A percentile compares a stretch with the other conserved stretches of the same genome.
phyloP scores from a whole-genome alignment of 2,113 vertebrate genomes.

The Cygnus atratus region DNA sequence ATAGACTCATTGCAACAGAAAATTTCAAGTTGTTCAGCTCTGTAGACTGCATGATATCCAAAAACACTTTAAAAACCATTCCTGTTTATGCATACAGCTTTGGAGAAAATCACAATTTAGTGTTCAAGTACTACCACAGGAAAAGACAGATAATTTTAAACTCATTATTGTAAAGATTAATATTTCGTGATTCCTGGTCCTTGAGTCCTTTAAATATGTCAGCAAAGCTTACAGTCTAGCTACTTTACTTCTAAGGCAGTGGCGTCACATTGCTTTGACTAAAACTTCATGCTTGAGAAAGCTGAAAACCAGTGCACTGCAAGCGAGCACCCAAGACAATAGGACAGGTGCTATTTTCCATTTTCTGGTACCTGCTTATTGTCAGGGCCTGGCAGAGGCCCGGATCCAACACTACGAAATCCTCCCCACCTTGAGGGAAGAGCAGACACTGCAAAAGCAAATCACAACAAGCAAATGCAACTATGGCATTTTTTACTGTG shows the following conservation, averaged over 20 bases:
- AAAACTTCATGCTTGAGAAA: neutral
- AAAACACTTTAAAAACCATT: neutral
- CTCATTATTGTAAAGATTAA: neutral
- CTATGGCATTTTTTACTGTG: neutral
- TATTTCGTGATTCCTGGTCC: neutral
- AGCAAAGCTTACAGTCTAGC: neutral
- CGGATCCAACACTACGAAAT: neutral
- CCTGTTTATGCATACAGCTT: neutral
- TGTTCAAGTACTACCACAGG: neutral
- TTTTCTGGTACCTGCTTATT: neutral
- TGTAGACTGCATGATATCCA: neutral
- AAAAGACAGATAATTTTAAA: neutral
- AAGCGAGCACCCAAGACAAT: neutral
- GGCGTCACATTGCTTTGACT: neutral
- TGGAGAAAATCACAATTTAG: neutral
- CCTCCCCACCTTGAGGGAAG: neutral
- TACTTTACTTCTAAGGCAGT: neutral
- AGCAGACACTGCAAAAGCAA: neutral
- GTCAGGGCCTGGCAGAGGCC: neutral
- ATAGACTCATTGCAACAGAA: neutral
- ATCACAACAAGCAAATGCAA: neutral
- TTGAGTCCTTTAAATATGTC: accelerated
- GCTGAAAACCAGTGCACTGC: neutral
- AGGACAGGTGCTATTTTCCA: neutral
- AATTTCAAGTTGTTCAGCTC: neutral